Evolutionary conservation across 1,140 invertebrate species (phyloP), one percentile per base, ranked within the genome.

Genomic region (Pogonomyrmex californicus): DNA sequence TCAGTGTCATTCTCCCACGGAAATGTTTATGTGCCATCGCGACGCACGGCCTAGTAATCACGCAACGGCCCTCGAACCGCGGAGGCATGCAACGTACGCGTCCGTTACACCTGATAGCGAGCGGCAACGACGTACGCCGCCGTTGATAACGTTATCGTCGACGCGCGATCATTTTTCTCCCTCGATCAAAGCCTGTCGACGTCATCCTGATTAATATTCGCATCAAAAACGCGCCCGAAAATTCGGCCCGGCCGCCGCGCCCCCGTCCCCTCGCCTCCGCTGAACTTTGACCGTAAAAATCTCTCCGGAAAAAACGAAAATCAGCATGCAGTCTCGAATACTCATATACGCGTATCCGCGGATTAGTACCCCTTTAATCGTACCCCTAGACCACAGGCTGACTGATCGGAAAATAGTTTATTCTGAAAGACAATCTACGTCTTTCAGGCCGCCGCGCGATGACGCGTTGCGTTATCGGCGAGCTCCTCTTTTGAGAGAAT

Each of bases 301-400:
- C 87, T 70, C 9, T 44, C 23, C 30, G 66, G 91, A 94, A 94
- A 95, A 95, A 94, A 94, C 91, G 92, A 94, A 94, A 95, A 93
- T 94, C 93, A 94, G 92, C 93, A 91, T 93, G 93, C 85, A 94
- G 94, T 95, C 94, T 95, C 94, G 94, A 95, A 94, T 94, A 94
- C 90, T 49, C 17, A 49, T 5, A 49, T 63, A 9, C 75, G 60
- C 82, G 81, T 68, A 70, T 85, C 44, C 30, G 12, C 51, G 12
- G 77, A 68, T 81, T 30, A 70, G 36, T 81, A 81, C 17, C 47
- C 63, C 12, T 44, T 86, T 51, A 90, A 89, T 92, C 86, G 93
- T 94, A 95, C 91, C 92, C 94, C 91, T 93, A 95, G 94, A 94
- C 94, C 90, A 94, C 93, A 93, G 65, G 91, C 94, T 95, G 93